Conservation (phyloP, 2,888 invertebrate genomes). For the Lordiphosa andalusiaca region DNA sequence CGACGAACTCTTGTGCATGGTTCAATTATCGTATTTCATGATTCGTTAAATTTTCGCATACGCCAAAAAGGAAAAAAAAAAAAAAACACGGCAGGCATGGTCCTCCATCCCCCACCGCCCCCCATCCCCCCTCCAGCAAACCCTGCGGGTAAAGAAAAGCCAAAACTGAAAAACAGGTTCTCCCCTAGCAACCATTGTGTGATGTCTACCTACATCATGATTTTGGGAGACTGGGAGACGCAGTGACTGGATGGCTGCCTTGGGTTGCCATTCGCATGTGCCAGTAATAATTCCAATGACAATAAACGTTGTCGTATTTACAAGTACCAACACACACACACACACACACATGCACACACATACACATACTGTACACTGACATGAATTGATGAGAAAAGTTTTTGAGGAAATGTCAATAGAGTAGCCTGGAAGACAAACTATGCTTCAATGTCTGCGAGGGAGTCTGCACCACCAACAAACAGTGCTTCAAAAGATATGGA, state of each 20-base stretch:
- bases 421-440: slow-evolving; percentile 64
- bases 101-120: neutral
- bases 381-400: slow-evolving; percentile 74
- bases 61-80: slow-evolving; percentile 50
- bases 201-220: slow-evolving; percentile 58
- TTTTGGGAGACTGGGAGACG: slow-evolving; percentile 36
- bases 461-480: slow-evolving; percentile 25
- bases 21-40: slow-evolving; percentile 79
- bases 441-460: slow-evolving; percentile 38
- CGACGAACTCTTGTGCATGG: slow-evolving; percentile 77
- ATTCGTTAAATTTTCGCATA: slow-evolving; percentile 79
- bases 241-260: slow-evolving; percentile 20
- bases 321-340: slow-evolving; percentile 54
- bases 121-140: neutral
- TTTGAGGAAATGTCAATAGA: slow-evolving; percentile 76
- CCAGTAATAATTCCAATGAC: slow-evolving; percentile 74
- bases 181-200: slow-evolving; percentile 73
- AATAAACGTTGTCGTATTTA: slow-evolving; percentile 75
- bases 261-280: slow-evolving; percentile 51
- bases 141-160: slow-evolving; percentile 53
- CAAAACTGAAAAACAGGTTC: slow-evolving; percentile 65
- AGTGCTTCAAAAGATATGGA: slow-evolving; percentile 11
- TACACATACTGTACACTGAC: slow-evolving; percentile 45
- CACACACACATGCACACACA: slow-evolving; percentile 23
- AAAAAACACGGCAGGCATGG: slow-evolving; percentile 54